Base-by-base conservation (phyloP, 2,797 vertebrate genomes). In the Cossypha niveicapilla region DNA sequence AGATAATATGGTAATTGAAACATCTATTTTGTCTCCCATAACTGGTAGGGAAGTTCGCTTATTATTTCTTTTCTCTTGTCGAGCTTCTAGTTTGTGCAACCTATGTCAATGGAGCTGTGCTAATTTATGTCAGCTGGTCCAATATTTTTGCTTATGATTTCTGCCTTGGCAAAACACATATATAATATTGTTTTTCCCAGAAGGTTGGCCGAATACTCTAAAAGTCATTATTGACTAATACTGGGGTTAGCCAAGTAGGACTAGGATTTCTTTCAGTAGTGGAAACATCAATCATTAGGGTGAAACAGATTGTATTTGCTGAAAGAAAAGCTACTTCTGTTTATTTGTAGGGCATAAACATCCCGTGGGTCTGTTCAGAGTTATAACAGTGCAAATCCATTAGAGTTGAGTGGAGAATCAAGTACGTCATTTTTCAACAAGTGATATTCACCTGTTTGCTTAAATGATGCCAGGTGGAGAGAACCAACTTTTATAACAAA, bases 401-500 rank as follows among this genome's bases (percentile, higher is more conserved):
- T 88, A 68, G 62, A 73, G 71, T 28, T 47, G 86, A 88, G 22
- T 22, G 35, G 57, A 93, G 76, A 71, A 60, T 58, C 58, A 68
- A 92, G 67, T 17, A 23, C 10, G 2, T 79, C 84, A 45, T 84
- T 96, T 95, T 92, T 78, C 80, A 86, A 23, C 35, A 41, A 82
- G 66, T 73, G 63, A 72, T 84, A 53, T 27, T 94, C 86, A 93
- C 93, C 88, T 90, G 71, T 62, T 93, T 39, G 60, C 77, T 85
- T 94, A 89, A 96, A 85, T 92, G 51, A 71, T 94, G 91, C 93
- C 96, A 96, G 91, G 80, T 95, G 94, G 71, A 48, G 58, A 88
- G 48, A 88, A 87, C 35, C 58, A 73, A 45, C 37, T 79, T 90
- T 48, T 89, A 63, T n/a, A 95, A 87, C 74, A 76, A 95, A 82